A percentile compares a stretch with the other conserved stretches of the same genome.
Conservation (phyloP, 2,113 vertebrate genomes). For the Cyprinodon tularosa region DNA sequence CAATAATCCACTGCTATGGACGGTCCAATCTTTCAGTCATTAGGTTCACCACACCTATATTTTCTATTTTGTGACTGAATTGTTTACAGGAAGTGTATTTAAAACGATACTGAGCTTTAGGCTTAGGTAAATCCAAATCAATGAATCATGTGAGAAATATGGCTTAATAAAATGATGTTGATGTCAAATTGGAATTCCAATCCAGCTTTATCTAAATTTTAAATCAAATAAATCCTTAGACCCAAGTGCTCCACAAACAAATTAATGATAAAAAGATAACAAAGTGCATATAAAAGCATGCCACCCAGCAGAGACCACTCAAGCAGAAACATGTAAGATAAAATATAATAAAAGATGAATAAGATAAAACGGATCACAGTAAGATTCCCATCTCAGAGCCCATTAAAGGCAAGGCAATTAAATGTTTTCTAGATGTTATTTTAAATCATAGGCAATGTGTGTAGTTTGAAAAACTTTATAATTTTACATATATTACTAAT, state of each 20-base stretch:
- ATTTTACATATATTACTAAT: not conserved
- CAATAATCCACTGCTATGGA: not conserved
- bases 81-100: not conserved
- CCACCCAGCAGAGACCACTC: no score
- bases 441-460: not conserved
- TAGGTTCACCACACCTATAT: not conserved
- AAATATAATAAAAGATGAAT: no score
- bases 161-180: no score
- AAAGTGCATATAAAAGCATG: no score
- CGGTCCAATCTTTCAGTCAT: not conserved
- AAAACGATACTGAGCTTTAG: not conserved
- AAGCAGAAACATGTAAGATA: no score
- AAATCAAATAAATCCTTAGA: not conserved
- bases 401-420: not conserved
- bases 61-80: not conserved
- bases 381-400: not conserved
- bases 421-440: not conserved
- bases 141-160: not conserved
- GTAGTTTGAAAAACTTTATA: not conserved
- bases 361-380: no score
- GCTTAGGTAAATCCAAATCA: not conserved
- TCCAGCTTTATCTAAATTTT: not conserved
- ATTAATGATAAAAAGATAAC: not conserved
- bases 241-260: not conserved
- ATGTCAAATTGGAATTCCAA: no score